Evolutionary conservation across 1,140 invertebrate genomes (phyloP).

Genomic region (Scylla paramamosain): DNA sequence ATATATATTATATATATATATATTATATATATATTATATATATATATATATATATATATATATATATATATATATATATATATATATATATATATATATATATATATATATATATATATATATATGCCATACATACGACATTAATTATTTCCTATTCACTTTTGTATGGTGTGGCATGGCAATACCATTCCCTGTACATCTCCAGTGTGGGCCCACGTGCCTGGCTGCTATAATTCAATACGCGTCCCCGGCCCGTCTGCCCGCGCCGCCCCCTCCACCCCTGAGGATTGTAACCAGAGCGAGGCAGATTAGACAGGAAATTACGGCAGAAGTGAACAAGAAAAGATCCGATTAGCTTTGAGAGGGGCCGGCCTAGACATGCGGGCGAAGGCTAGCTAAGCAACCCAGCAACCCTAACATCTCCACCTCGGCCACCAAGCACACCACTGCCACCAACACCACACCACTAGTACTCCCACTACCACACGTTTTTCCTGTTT

Average conservation of each 20-base stretch:
- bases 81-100: too few relatives aligned
- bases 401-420: too few relatives aligned
- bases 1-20: too few relatives aligned
- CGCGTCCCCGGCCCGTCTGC: neutral
- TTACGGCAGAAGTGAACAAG: constrained; percentile 12
- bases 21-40: too few relatives aligned
- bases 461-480: too few relatives aligned
- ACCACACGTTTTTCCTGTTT: too few relatives aligned
- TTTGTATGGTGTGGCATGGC: neutral
- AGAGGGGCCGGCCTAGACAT: neutral
- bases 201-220: neutral
- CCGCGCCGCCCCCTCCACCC: neutral
- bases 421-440: neutral
- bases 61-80: too few relatives aligned
- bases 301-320: constrained; percentile 21
- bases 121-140: too few relatives aligned
- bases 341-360: constrained; percentile 14
- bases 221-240: neutral
- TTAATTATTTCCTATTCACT: neutral
- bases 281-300: constrained; percentile 8
- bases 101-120: too few relatives aligned
- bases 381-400: neutral
- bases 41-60: too few relatives aligned
- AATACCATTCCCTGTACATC: neutral
- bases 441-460: neutral